phyloP scores from a whole-genome alignment of 2,797 vertebrate species.

The Staurois parvus region DNA sequence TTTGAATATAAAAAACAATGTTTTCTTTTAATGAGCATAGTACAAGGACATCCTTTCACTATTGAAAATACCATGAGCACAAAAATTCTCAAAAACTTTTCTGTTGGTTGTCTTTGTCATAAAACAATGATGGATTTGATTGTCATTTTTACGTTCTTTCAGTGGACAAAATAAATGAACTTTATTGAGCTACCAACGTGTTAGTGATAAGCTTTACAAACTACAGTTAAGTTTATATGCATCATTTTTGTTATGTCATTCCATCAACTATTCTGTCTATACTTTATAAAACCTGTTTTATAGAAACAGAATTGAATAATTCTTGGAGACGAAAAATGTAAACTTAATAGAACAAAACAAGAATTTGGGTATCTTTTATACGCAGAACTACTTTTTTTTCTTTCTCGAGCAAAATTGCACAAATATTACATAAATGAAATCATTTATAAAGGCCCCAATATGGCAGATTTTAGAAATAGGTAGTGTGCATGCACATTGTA shows the following conservation, averaged over 20 bases:
- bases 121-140: slow-evolving; percentile 53
- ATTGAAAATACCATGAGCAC: slow-evolving; percentile 40
- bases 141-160: slow-evolving; percentile 41
- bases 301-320: slow-evolving; percentile 76
- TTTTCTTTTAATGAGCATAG: slow-evolving; percentile 53
- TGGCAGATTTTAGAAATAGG: slow-evolving; percentile 86
- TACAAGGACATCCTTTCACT: slow-evolving; percentile 53
- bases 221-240: slow-evolving; percentile 72
- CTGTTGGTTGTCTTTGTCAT: slow-evolving; percentile 13
- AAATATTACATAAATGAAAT: slow-evolving; percentile 81
- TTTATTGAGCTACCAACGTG: neutral
- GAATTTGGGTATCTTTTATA: slow-evolving; percentile 76
- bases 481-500: slow-evolving; percentile 86
- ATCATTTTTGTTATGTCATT: slow-evolving; percentile 80
- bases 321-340: neutral
- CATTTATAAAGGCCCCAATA: slow-evolving; percentile 83
- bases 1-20: slow-evolving; percentile 12
- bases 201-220: slow-evolving; percentile 65
- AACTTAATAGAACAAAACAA: slow-evolving; percentile 79
- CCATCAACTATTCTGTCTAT: slow-evolving; percentile 78
- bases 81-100: slow-evolving; percentile 37
- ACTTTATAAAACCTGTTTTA: slow-evolving; percentile 80
- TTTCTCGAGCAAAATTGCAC: slow-evolving; percentile 82
- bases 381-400: slow-evolving; percentile 75
- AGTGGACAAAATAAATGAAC: slow-evolving; percentile 37